Evolutionary conservation across 2,113 vertebrate genomes (phyloP).

Genomic region (Psammodynastes pulverulentus): DNA sequence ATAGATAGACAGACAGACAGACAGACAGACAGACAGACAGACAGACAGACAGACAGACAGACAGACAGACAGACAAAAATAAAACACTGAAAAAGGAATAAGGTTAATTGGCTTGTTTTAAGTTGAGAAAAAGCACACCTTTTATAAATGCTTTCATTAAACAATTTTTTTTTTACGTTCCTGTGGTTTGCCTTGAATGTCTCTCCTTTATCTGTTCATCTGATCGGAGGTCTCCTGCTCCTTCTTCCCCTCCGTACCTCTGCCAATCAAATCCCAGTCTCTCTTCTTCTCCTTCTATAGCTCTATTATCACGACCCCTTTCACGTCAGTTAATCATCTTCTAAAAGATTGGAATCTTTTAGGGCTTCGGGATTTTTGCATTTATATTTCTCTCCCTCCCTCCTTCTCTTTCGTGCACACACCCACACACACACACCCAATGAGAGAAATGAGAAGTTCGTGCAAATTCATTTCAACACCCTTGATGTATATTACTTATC

Average conservation of each 20-base stretch:
- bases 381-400: neutral
- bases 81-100: constrained; percentile 25
- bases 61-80: no score
- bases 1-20: no score
- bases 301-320: constrained; percentile 61
- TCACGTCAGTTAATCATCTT: constrained; percentile 62
- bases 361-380: neutral
- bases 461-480: neutral
- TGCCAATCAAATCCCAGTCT: neutral
- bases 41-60: no score
- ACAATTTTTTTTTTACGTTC: no score
- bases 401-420: neutral
- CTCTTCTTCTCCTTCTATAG: neutral
- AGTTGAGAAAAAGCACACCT: constrained; percentile 55
- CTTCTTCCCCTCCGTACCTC: neutral
- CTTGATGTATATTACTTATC: neutral
- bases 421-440: neutral
- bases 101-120: constrained; percentile 63
- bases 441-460: neutral
- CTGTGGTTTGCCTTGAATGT: constrained; percentile 59
- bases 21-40: no score
- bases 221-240: constrained; percentile 59
- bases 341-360: constrained; percentile 27
- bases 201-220: constrained; percentile 66
- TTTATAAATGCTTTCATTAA: constrained; percentile 70